Base-by-base conservation (phyloP, 2,888 invertebrate species). In the Acronicta aceris region DNA sequence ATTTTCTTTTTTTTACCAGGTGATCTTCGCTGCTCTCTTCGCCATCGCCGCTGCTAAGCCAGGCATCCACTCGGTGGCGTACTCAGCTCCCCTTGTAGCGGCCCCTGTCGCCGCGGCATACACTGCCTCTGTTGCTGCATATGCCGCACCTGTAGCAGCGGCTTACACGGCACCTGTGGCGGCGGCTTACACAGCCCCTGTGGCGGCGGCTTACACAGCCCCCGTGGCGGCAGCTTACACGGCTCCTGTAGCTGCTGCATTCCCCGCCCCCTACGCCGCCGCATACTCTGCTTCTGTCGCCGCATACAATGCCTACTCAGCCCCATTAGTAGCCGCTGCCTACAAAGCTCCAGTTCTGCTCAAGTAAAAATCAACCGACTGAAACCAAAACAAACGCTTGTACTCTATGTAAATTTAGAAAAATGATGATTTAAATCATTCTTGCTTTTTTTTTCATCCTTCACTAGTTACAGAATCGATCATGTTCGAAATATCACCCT, bases 11-110 rank as follows among this genome's bases (percentile, higher is more conserved):
- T 52, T 21, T n/a, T 63, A 49, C 5, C 83, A 95, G 95, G 77
- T 92, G 33, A 79, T 91, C 63, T 83, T 95, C 81, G 82, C 86
- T 74, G 83, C 90, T 62, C 79, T 94, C 43, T 60, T 94, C 75
- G 89, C 90, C 61, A 71, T 91, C 15, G 92, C 83, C 52, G 86
- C 88, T 16, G 95, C 94, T 53, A 94, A 94, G 71, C 94, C 95
- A 25, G 93, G 92, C 55, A 89, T 90, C 59, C 86, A 90, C n/a
- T 65, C 81, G 8, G 85, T 90, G 46, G 83, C 82, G 0, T 84
- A 83, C 69, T 69, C 82, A 0, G 82, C 86, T 0, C 84, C 85
- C 0, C 54, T 83, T 1, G 84, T 89, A 6, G 84, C 66, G 2
- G 66, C 66, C 0, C 66, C 66, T 12, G 70, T 66, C n/a, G 66